Evolutionary conservation across 2,797 vertebrate genomes (phyloP), one percentile per base, ranked within the genome.

Genomic region (Oophaga sylvatica): DNA sequence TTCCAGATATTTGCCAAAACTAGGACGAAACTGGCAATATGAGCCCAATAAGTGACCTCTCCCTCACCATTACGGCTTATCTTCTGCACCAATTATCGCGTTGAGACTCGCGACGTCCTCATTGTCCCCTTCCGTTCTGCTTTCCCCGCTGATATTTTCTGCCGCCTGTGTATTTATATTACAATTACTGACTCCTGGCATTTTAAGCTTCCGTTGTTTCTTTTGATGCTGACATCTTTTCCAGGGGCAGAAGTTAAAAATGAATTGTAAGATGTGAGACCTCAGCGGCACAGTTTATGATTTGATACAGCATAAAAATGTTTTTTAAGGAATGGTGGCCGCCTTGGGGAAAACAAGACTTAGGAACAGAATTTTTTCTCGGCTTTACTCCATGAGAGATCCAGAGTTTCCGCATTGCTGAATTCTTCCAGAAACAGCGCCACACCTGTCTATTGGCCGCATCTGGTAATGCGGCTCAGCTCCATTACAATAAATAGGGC

Each of bases 181-280:
- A 71, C 81, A 71, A 59, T 83, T 71, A 57, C 68, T 70, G 67
- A 59, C 81, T 70, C 10, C 9, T 83, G 65, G 48, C 48, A 35
- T 71, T 71, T 83, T 83, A 2, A 71, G 26, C 29, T 83, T 45
- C 63, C 57, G 53, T 83, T 83, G 48, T 19, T 83, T 5, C 81
- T 71, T 73, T 59, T 59, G 81, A 83, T 68, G 17, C 19, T 71
- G 67, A 56, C 67, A n/a, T 79, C 35, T 35, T 60, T 57, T 83
- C 81, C 81, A 57, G 65, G 81, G 81, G 67, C 81, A 83, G 16
- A n/a, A 71, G 81, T 57, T 57, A 41, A 59, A 68, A 71, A 57
- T 71, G 65, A 71, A 82, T 70, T 53, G 65, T 20, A 31, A 70
- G 81, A 70, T 35, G 53, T 53, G 65, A 83, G 67, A 35, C 67